These are phyloP conservation scores for Melanotaenia nigrans DNA, from an alignment of 2,797 vertebrate species.

Conservation along the genomic window DNA sequence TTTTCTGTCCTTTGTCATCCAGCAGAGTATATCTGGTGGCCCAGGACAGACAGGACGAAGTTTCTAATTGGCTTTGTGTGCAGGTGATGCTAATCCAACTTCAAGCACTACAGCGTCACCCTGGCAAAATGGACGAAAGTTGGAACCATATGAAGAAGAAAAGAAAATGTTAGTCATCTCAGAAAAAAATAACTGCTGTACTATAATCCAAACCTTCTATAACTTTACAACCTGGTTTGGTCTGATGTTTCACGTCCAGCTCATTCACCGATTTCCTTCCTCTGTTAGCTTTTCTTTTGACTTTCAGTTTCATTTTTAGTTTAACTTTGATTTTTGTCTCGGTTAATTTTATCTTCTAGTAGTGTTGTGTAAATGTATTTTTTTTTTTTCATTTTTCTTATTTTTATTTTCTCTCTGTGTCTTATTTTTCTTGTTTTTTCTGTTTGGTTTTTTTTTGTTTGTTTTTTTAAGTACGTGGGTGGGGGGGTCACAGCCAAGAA, in stretches of 20 bases:
- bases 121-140: slow-evolving; percentile 79
- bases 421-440: slow-evolving; percentile 42
- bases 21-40: slow-evolving; percentile 94
- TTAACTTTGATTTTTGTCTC: slow-evolving; percentile 53
- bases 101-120: slow-evolving; percentile 91
- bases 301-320: slow-evolving; percentile 68
- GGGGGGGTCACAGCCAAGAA: slow-evolving; percentile 81
- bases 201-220: slow-evolving; percentile 90
- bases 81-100: slow-evolving; percentile 93
- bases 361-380: slow-evolving; percentile 68
- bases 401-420: slow-evolving; percentile 48
- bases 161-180: slow-evolving; percentile 91
- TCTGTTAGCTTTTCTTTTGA: slow-evolving; percentile 79
- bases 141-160: slow-evolving; percentile 87
- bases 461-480: slow-evolving; percentile 53
- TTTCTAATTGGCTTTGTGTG: slow-evolving; percentile 94
- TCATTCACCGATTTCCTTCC: slow-evolving; percentile 78
- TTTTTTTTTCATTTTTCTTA: slow-evolving; percentile 15
- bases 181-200: slow-evolving; percentile 94
- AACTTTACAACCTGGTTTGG: slow-evolving; percentile 88
- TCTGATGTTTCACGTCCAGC: slow-evolving; percentile 80
- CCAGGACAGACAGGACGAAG: slow-evolving; percentile 93
- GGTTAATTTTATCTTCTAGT: slow-evolving; percentile 63
- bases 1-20: slow-evolving; percentile 54
- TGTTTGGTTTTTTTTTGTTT: slow-evolving; percentile 33